Evolutionary conservation across 2,797 vertebrate genomes (phyloP).

Genomic region (Chelonia mydas): DNA sequence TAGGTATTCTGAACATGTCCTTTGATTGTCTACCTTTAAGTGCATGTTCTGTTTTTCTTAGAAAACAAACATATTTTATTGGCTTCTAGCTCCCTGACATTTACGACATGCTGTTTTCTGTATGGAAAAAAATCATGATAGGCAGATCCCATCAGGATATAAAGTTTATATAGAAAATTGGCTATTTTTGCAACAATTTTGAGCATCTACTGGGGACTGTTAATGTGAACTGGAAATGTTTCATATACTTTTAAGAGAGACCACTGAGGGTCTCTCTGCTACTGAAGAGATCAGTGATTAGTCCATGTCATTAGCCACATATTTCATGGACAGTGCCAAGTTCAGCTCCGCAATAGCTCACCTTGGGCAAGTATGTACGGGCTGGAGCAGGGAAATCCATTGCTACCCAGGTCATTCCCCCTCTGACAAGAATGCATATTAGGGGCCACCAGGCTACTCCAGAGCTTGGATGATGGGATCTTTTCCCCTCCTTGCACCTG

Average conservation of each 20-base stretch:
- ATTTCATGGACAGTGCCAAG: not conserved
- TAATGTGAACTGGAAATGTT: not conserved
- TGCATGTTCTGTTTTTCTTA: slow-evolving; percentile 10
- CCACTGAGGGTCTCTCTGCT: accelerated
- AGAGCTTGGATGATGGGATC: not conserved
- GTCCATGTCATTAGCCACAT: not conserved
- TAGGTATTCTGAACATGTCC: slow-evolving; percentile 47
- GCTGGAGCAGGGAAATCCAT: not conserved
- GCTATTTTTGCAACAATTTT: not conserved
- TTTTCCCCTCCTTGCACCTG: not conserved
- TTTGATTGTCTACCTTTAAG: slow-evolving; percentile 39
- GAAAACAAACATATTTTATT: slow-evolving; percentile 23
- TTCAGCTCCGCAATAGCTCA: not conserved
- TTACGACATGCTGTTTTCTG: not conserved
- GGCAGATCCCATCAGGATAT: not conserved
- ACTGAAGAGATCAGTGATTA: not conserved
- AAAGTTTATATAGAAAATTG: not conserved
- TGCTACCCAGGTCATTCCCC: accelerated
- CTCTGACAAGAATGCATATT: accelerated
- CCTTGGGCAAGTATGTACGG: not conserved
- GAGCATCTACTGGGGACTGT: not conserved
- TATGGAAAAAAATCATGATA: not conserved
- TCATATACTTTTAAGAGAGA: not conserved
- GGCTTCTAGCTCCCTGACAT: slow-evolving; percentile 7
- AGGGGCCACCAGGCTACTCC: accelerated